Evolutionary conservation across 2,797 vertebrate species (phyloP).

Genomic region (Leucoraja ocellata): DNA sequence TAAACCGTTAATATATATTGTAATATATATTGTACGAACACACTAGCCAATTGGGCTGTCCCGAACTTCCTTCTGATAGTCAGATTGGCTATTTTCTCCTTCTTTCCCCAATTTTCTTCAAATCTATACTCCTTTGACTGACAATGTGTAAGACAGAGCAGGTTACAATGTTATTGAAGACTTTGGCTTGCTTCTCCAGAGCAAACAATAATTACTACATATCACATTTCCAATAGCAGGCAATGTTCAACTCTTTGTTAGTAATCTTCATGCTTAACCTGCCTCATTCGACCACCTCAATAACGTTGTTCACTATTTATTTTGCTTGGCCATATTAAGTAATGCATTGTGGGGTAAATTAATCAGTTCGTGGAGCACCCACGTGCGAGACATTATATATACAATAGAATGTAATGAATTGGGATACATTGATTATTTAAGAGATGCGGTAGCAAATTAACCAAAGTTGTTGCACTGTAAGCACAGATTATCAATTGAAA

Average conservation of each 20-base stretch:
- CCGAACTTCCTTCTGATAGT: neutral
- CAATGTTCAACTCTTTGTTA: neutral
- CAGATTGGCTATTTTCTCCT: no score
- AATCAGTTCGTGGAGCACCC: neutral
- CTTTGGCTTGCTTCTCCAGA: neutral
- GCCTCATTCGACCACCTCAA: neutral
- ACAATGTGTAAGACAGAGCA: neutral
- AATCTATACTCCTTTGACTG: neutral
- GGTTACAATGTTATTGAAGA: neutral
- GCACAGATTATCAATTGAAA: neutral
- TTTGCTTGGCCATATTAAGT: neutral
- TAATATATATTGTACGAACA: no score
- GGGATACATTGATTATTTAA: neutral
- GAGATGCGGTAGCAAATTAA: neutral
- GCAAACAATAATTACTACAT: neutral
- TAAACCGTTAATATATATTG: no score
- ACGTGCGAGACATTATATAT: neutral
- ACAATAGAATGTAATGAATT: no score
- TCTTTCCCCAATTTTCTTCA: neutral
- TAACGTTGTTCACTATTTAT: neutral
- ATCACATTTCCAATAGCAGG: neutral
- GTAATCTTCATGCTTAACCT: neutral
- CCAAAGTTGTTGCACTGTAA: neutral
- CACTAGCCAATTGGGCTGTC: neutral
- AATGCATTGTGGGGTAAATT: neutral